Evolutionary conservation across 1,140 invertebrate species (phyloP).

Genomic region (Drosophila novamexicana): DNA sequence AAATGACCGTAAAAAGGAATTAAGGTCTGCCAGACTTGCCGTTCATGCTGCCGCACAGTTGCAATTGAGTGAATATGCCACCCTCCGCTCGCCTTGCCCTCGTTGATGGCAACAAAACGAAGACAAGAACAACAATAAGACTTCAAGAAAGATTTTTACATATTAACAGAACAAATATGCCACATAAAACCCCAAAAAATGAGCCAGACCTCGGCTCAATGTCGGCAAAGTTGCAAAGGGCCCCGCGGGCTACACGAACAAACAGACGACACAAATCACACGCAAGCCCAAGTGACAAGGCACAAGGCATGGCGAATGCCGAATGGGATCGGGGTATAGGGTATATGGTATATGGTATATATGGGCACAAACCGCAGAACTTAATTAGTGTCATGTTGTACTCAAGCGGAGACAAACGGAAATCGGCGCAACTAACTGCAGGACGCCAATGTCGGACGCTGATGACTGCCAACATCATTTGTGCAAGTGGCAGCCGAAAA

Average conservation of each 20-base stretch:
- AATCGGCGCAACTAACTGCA: constrained; percentile 66
- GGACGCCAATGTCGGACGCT: constrained; percentile 58
- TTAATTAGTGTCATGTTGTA: constrained; percentile 82
- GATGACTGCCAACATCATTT: constrained; percentile 56
- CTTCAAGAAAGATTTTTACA: constrained; percentile 60
- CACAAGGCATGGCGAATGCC: neutral
- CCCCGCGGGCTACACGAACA: constrained; percentile 37
- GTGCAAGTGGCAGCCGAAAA: constrained; percentile 40
- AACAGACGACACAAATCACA: constrained; percentile 74
- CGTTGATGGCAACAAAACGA: constrained; percentile 34
- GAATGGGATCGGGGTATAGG: neutral
- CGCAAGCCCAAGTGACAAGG: constrained; percentile 50
- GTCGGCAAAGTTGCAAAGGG: constrained; percentile 73
- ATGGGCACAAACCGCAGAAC: constrained; percentile 60
- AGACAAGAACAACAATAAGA: neutral
- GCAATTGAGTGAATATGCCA: constrained; percentile 72
- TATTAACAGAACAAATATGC: constrained; percentile 77
- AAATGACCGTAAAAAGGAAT: constrained; percentile 84
- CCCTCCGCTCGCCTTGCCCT: no score
- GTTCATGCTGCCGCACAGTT: constrained; percentile 60
- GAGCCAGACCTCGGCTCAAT: constrained; percentile 27
- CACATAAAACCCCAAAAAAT: constrained; percentile 48
- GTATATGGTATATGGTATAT: neutral
- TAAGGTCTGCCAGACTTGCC: constrained; percentile 80
- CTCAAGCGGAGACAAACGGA: constrained; percentile 66